phyloP scores from a whole-genome alignment of 2,888 invertebrate species.

The Lasioglossum figueresi region DNA sequence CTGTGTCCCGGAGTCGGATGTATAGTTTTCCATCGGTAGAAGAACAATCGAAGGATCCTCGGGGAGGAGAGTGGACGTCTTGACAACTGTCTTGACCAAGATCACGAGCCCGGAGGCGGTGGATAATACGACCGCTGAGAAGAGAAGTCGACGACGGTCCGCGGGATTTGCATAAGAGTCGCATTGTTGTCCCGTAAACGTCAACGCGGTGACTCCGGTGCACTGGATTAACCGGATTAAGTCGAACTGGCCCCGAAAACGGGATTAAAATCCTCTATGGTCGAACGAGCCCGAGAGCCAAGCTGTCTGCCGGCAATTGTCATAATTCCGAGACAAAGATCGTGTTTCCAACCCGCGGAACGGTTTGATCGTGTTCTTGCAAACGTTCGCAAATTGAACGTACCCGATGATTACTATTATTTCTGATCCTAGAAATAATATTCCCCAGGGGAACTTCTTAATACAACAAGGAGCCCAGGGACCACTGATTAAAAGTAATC shows the following conservation, averaged over 20 bases:
- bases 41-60: neutral
- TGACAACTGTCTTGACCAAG: neutral
- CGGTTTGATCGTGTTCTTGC: constrained; percentile 37
- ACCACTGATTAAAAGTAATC: neutral
- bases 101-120: neutral
- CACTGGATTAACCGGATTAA: constrained; percentile 28
- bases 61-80: neutral
- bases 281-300: neutral
- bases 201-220: constrained; percentile 14
- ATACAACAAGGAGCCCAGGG: neutral
- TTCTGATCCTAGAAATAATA: neutral
- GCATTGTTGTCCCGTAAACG: constrained; percentile 34
- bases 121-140: constrained; percentile 11
- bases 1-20: neutral
- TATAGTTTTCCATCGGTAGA: neutral
- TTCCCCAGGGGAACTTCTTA: neutral
- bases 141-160: neutral
- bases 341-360: constrained; percentile 30
- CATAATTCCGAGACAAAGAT: constrained; percentile 19
- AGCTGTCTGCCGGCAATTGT: neutral
- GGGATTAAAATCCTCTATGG: constrained; percentile 18
- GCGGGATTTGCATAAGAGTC: constrained; percentile 42
- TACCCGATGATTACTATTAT: neutral
- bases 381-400: neutral
- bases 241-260: neutral